phyloP scores from a whole-genome alignment of 2,888 invertebrate genomes.

The Junonia oenone region DNA sequence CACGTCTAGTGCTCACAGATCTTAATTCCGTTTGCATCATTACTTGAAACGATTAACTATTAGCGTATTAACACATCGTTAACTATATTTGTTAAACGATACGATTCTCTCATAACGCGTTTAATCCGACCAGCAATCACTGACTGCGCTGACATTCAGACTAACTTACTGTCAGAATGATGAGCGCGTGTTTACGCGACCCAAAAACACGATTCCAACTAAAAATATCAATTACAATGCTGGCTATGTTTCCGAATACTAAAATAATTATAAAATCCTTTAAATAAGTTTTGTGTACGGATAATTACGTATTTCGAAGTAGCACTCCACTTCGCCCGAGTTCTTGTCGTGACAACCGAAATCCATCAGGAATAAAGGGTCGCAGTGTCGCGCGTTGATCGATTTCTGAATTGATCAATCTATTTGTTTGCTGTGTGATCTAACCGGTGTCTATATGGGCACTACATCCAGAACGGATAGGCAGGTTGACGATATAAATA shows the following conservation, averaged over 20 bases:
- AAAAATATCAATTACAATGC: slow-evolving; percentile 78
- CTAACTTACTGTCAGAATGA: slow-evolving; percentile 67
- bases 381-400: slow-evolving; percentile 54
- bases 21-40: slow-evolving; percentile 62
- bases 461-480: slow-evolving; percentile 61
- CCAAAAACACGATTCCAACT: slow-evolving; percentile 73
- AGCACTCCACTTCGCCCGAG: slow-evolving; percentile 84
- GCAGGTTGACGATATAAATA: slow-evolving; percentile 61
- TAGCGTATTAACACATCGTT: slow-evolving; percentile 6
- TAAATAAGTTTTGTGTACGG: slow-evolving; percentile 51
- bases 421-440: slow-evolving; percentile 57
- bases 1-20: slow-evolving; percentile 61
- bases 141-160: slow-evolving; percentile 63
- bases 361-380: slow-evolving; percentile 72
- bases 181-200: slow-evolving; percentile 73
- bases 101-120: slow-evolving; percentile 50
- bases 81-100: slow-evolving; percentile 27
- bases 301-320: slow-evolving; percentile 84
- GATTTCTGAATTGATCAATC: slow-evolving; percentile 40
- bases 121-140: slow-evolving; percentile 57
- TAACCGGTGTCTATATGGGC: slow-evolving; percentile 61
- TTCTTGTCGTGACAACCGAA: slow-evolving; percentile 83
- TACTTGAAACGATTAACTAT: no score
- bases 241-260: slow-evolving; percentile 36
- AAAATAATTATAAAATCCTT: slow-evolving; percentile 62